These are phyloP conservation scores for Austrofundulus limnaeus DNA, from an alignment of 2,113 vertebrate species.

Conservation along the genomic window DNA sequence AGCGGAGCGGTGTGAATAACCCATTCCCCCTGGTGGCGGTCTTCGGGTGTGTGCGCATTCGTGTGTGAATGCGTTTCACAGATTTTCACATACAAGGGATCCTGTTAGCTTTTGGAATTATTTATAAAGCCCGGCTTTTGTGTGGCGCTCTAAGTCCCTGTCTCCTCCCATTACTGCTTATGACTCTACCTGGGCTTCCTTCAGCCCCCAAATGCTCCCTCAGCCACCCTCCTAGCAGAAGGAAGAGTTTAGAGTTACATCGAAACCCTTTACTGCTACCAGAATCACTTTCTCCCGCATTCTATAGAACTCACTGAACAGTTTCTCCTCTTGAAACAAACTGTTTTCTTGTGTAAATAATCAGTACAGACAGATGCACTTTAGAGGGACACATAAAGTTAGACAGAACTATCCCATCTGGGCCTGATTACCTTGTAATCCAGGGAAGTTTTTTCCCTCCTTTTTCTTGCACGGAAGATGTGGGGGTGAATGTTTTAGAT, in stretches of 20 bases:
- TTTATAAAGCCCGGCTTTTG: constrained; percentile 82
- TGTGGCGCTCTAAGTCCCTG: constrained; percentile 79
- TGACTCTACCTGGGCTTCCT: constrained; percentile 74
- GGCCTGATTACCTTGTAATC: constrained; percentile 60
- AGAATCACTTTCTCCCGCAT: constrained; percentile 14
- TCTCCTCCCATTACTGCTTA: constrained; percentile 82
- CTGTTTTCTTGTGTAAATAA: constrained; percentile 26
- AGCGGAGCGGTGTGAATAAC: constrained; percentile 58
- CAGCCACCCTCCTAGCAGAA: constrained; percentile 41
- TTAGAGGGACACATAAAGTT: constrained; percentile 48
- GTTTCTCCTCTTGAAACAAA: constrained; percentile 19
- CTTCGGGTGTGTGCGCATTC: constrained; percentile 56
- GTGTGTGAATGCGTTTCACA: constrained; percentile 70
- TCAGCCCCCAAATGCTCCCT: constrained; percentile 55
- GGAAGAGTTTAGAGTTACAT: constrained; percentile 38
- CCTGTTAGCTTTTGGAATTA: constrained; percentile 84
- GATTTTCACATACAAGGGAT: constrained; percentile 76
- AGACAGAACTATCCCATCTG: constrained; percentile 62
- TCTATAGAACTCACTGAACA: constrained; percentile 4
- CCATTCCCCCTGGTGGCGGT: constrained; percentile 61
- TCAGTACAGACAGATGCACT: constrained; percentile 34
- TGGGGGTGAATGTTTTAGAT: constrained; percentile 59
- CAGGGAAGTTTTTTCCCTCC: constrained; percentile 46
- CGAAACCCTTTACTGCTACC: constrained; percentile 44
- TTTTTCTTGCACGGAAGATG: constrained; percentile 41